Evolutionary conservation across 2,888 invertebrate species (phyloP).

Genomic region (Deilephila porcellus): DNA sequence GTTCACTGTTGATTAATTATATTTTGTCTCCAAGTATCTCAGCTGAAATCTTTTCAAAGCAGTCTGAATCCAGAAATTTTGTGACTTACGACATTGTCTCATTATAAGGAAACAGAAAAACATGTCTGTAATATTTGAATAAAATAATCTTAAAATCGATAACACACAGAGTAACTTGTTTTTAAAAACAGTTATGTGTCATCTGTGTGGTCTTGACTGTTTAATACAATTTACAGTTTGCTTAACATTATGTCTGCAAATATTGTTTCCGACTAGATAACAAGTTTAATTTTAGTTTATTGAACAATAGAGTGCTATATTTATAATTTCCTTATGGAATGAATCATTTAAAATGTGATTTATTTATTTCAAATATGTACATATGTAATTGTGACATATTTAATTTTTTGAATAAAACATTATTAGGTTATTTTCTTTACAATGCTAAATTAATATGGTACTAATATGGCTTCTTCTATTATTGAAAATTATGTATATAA

Average conservation of each 20-base stretch:
- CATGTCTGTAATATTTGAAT: too few relatives aligned
- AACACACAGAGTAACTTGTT: background rate
- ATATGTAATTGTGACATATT: too few relatives aligned
- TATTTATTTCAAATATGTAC: background rate
- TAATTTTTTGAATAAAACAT: too few relatives aligned
- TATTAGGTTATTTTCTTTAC: too few relatives aligned
- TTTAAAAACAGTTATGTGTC: background rate
- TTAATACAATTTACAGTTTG: background rate
- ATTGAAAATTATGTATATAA: too few relatives aligned
- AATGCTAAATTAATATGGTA: too few relatives aligned
- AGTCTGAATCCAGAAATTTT: background rate
- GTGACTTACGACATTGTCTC: background rate
- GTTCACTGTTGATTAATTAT: too few relatives aligned
- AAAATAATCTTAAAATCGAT: too few relatives aligned
- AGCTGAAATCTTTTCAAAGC: too few relatives aligned
- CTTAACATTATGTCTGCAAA: background rate
- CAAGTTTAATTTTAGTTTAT: background rate
- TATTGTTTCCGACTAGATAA: background rate
- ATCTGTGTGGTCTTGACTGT: slow-evolving; percentile 16
- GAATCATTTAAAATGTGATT: background rate
- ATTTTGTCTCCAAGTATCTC: too few relatives aligned
- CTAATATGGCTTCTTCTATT: too few relatives aligned
- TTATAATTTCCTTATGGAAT: slow-evolving; percentile 1
- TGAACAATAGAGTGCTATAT: background rate
- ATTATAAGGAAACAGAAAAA: too few relatives aligned